phyloP scores from a whole-genome alignment of 2,113 vertebrate genomes.

The Manacus vitellinus region DNA sequence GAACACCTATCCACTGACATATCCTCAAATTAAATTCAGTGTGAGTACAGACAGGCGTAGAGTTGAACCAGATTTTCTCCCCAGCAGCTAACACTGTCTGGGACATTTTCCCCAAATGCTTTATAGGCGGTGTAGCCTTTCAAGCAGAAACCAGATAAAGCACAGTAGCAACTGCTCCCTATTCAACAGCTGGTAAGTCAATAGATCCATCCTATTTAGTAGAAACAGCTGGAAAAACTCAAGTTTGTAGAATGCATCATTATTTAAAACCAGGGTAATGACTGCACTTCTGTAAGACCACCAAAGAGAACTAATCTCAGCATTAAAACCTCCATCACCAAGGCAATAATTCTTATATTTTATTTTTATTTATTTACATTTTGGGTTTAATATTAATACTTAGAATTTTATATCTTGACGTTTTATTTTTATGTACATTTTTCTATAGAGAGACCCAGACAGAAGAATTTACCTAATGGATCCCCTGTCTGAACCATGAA shows the following conservation, averaged over 20 bases:
- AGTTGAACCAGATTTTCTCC: neutral
- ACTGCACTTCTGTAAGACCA: neutral
- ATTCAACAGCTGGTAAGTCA: neutral
- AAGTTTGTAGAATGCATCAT: neutral
- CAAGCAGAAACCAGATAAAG: neutral
- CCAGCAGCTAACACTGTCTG: neutral
- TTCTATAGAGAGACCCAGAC: neutral
- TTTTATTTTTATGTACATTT: neutral
- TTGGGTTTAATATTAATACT: neutral
- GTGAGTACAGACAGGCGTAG: neutral
- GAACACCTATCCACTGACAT: neutral
- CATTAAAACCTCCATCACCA: neutral
- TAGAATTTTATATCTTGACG: neutral
- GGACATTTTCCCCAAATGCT: neutral
- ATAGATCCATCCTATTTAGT: neutral
- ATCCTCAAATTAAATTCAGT: neutral
- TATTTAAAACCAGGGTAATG: neutral
- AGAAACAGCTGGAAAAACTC: neutral
- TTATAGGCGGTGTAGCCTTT: neutral
- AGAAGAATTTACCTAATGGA: conserved; percentile 84
- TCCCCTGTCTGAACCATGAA: conserved; percentile 99
- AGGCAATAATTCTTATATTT: neutral
- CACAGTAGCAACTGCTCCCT: neutral
- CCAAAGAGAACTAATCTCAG: neutral
- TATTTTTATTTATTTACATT: neutral